Conservation (phyloP, 2,888 invertebrate species). For the Cylloceria caligata region DNA sequence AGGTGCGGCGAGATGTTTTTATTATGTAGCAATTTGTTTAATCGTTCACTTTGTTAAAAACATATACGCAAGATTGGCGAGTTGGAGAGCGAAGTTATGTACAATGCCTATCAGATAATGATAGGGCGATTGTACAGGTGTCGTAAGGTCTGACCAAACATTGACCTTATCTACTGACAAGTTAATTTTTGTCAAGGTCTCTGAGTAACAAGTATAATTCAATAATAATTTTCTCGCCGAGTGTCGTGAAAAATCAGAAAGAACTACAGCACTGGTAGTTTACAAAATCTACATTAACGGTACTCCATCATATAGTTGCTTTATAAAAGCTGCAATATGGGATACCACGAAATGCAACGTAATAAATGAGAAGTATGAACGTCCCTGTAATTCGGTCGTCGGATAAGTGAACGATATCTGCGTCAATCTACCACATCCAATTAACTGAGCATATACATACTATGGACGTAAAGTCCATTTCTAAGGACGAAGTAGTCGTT, state of each 20-base stretch:
- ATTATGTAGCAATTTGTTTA: no score
- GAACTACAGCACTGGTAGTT: not conserved
- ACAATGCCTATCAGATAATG: no score
- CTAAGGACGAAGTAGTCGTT: slow-evolving; percentile 8
- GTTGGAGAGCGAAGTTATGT: no score
- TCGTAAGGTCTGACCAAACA: not conserved
- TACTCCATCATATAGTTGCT: no score
- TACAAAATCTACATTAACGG: not conserved
- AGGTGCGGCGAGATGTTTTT: no score
- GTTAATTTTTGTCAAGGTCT: not conserved
- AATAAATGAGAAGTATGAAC: slow-evolving; percentile 12
- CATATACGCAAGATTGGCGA: no score
- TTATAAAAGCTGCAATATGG: not conserved
- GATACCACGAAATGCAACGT: not conserved
- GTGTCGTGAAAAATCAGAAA: no score
- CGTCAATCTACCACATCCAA: slow-evolving; percentile 11
- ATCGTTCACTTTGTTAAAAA: no score
- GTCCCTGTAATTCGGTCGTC: slow-evolving; percentile 12
- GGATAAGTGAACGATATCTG: slow-evolving; percentile 11
- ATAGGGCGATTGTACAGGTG: not conserved
- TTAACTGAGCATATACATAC: slow-evolving; percentile 25
- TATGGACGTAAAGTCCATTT: not conserved
- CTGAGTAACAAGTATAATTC: not conserved
- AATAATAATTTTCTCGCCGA: not conserved
- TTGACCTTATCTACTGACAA: not conserved